These are phyloP conservation scores for Drosophila kikkawai DNA, from an alignment of 1,140 invertebrate genomes.

Conservation along the genomic window DNA sequence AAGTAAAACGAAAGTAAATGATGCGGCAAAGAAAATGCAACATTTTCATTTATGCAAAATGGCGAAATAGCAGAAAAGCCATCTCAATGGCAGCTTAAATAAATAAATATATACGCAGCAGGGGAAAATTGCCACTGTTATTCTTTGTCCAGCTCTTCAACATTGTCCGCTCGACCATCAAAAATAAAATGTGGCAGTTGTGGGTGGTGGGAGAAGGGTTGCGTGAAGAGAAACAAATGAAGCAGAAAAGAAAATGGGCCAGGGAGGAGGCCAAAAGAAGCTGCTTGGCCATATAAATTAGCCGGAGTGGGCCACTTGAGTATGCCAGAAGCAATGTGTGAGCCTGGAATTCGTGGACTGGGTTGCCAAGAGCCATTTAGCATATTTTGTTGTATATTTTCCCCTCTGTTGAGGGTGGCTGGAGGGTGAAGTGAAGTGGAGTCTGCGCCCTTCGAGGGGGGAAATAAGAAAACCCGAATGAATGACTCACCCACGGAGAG, in stretches of 20 bases:
- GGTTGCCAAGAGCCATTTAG: constrained; percentile 72
- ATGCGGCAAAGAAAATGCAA: constrained; percentile 36
- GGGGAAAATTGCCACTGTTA: constrained; percentile 18
- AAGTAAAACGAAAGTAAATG: constrained; percentile 50
- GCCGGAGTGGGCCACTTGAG: constrained; percentile 69
- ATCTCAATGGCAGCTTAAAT: constrained; percentile 43
- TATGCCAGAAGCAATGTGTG: constrained; percentile 58
- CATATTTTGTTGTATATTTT: constrained; percentile 57
- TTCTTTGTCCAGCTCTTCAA: constrained; percentile 56
- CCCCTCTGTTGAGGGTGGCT: constrained; percentile 14
- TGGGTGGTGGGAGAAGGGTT: not conserved
- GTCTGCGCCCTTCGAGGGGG: constrained; percentile 27
- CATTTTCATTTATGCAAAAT: constrained; percentile 56
- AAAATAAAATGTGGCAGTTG: constrained; percentile 18
- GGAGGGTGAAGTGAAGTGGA: constrained; percentile 29
- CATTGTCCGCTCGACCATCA: constrained; percentile 23
- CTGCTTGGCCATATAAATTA: constrained; percentile 67
- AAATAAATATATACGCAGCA: constrained; percentile 53
- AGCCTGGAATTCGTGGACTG: constrained; percentile 7
- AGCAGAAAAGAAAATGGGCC: constrained; percentile 28
- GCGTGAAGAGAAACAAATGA: constrained; percentile 31
- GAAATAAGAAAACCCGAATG: constrained; percentile 10
- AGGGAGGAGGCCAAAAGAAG: constrained; percentile 26
- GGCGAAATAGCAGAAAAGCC: constrained; percentile 40
- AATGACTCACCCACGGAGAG: constrained; percentile 17